Base-by-base conservation (phyloP, 92 coral and sea anemone species). In the Metridium senile region DNA sequence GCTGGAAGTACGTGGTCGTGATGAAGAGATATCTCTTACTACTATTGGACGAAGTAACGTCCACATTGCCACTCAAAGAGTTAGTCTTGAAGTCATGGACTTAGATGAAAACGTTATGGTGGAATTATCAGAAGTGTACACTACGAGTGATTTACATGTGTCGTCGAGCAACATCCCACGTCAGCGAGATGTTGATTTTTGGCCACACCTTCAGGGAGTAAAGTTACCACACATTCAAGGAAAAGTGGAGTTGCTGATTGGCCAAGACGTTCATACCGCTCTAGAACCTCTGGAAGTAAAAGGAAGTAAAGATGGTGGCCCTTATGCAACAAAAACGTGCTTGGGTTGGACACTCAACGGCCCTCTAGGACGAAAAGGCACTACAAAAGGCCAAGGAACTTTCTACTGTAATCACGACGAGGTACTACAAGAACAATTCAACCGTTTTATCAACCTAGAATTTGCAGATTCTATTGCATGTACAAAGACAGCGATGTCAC, bases 181-280 rank as follows among this genome's bases (percentile, higher is more conserved):
- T 33, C 90, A 89, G 74, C 82, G 81, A 49, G 93, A 89, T 69
- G 85, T 86, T 30, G 85, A 81, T 54, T 71, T 72, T 63, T 85
- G 87, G 93, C 87, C 89, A 31, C 84, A 89, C 69, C 84, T 89
- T 30, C 51, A 46, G 9, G 83, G 81, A 25, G 77, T 81, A 27
- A 46, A 32, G 58, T 74, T 81, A 23, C 85, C 85, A 16, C 21
- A 52, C 21, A 56, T 86, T 26, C 35, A 65, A 28, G 72, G 82
- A 74, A 73, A 66, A 25, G 81, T 84, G n/a, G 86, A 84, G 54
- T 46, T 80, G 54, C 32, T 88, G 21, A 79, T 84, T 57, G 89
- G 90, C 3, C 85, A 82, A 71, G 86, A 86, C 71, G 72, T 81
- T 22, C 82, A 88, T 29, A 73, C 45, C 47, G 91, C 83, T 13